Evolutionary conservation across 1,140 invertebrate species (phyloP), one percentile per base, ranked within the genome.

Genomic region (Holotrichia oblita): DNA sequence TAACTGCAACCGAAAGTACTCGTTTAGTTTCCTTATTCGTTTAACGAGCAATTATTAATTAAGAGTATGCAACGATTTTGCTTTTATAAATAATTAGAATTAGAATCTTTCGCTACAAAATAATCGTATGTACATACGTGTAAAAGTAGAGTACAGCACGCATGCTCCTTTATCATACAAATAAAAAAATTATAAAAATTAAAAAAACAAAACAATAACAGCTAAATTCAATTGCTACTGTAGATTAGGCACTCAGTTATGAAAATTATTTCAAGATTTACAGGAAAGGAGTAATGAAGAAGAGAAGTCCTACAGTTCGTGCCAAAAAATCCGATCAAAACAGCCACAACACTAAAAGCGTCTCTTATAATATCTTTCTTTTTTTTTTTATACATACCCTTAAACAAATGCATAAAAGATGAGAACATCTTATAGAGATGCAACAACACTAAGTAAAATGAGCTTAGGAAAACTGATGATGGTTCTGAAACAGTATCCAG

Each of bases 341-440:
- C 61, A 69, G 61, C 61, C 61, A 69, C 27, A 69, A 69, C 61
- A 69, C 41, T 74, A 41, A 44, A 74, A 74, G 73, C 73, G 73
- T 55, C 73, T 22, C 64, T 27, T 41, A 40, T 27, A 34, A 20
- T 74, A 20, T 74, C 41, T 69, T 69, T 72, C 34, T 14, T 22
- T 40, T 72, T 72, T 72, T 72, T 6, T 42, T n/a, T 55, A 76
- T 76, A 76, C 75, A 76, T 76, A 76, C 75, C 75, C 75, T 44
- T 48, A n/a, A 76, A 55, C 44, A 55, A 76, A 55, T 76, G 75
- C 24, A 76, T 22, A 76, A 76, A 76, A 34, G 75, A 76, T 27
- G 75, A 48, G 44, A 76, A 76, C 41, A 48, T 44, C 75, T 48
- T 76, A 76, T 55, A 76, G 41, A 76, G 75, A 42, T 55, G 44